Evolutionary conservation across 2,888 invertebrate species (phyloP).

Genomic region (Synergus gifuensis): DNA sequence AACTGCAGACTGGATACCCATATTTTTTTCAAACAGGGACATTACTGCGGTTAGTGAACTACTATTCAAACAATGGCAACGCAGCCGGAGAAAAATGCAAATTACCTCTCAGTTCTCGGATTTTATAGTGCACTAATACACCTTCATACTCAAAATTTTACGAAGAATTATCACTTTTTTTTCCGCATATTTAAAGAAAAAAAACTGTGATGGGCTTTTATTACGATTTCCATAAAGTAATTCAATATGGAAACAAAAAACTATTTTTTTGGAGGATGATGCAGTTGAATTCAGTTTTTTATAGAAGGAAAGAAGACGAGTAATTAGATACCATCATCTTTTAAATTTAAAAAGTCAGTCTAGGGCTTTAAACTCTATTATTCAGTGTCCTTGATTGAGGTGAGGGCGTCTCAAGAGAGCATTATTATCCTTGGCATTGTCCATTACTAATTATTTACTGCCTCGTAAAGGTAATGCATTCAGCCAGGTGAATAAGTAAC

Average conservation of each 20-base stretch:
- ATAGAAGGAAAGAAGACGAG: too few relatives aligned
- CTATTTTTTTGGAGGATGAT: too few relatives aligned
- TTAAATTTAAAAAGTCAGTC: neutral
- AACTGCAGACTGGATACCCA: constrained; percentile 31
- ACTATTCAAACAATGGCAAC: constrained; percentile 35
- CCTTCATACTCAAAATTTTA: constrained; percentile 17
- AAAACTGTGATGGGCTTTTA: neutral
- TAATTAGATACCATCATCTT: neutral
- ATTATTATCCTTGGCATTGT: constrained; percentile 49
- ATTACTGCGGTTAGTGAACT: constrained; percentile 17
- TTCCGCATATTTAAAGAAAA: neutral
- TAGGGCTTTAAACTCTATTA: neutral
- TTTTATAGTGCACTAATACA: constrained; percentile 2
- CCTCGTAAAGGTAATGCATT: constrained; percentile 60
- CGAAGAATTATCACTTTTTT: constrained; percentile 20
- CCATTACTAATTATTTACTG: constrained; percentile 63
- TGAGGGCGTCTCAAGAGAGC: constrained; percentile 2
- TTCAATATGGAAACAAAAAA: neutral
- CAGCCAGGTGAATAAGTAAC: constrained; percentile 61
- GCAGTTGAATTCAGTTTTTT: too few relatives aligned
- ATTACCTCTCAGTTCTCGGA: constrained; percentile 7
- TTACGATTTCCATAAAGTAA: neutral
- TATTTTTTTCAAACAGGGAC: constrained; percentile 29
- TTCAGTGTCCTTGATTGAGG: neutral
- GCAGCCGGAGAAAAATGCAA: constrained; percentile 15